Conservation (phyloP, 2,113 vertebrate genomes). For the Triplophysa dalaica region DNA sequence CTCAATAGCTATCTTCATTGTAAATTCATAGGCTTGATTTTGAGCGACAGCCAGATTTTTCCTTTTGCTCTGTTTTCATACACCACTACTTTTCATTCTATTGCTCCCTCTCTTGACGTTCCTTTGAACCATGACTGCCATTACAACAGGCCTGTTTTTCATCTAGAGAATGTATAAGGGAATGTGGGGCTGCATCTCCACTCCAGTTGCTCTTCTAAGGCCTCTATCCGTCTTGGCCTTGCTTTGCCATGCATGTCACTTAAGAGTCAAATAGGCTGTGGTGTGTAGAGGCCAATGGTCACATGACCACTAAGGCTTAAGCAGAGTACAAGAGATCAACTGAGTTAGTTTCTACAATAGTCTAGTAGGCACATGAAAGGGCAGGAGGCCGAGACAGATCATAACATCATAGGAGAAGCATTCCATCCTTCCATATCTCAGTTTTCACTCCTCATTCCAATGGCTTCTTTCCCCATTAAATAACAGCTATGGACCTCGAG, state of each 20-base stretch:
- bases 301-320: slow-evolving; percentile 58
- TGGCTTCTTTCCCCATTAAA: background rate
- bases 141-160: slow-evolving; percentile 26
- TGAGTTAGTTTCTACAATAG: slow-evolving; percentile 57
- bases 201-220: slow-evolving; percentile 19
- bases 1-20: slow-evolving; percentile 14
- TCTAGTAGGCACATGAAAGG: slow-evolving; percentile 64
- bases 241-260: slow-evolving; percentile 49
- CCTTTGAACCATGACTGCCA: slow-evolving; percentile 5
- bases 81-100: slow-evolving; percentile 29
- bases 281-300: slow-evolving; percentile 47
- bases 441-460: slow-evolving; percentile 33
- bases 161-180: slow-evolving; percentile 5
- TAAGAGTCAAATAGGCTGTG: slow-evolving; percentile 44
- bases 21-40: slow-evolving; percentile 30
- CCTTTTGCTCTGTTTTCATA: slow-evolving; percentile 29
- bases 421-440: slow-evolving; percentile 39
- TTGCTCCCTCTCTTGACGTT: background rate
- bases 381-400: background rate
- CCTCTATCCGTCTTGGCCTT: slow-evolving; percentile 35
- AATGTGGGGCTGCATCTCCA: slow-evolving; percentile 4
- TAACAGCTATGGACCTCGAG: slow-evolving; percentile 9
- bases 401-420: slow-evolving; percentile 39
- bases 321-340: slow-evolving; percentile 64
- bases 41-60: slow-evolving; percentile 28